phyloP scores from a whole-genome alignment of 2,797 vertebrate species.

The Miichthys miiuy region DNA sequence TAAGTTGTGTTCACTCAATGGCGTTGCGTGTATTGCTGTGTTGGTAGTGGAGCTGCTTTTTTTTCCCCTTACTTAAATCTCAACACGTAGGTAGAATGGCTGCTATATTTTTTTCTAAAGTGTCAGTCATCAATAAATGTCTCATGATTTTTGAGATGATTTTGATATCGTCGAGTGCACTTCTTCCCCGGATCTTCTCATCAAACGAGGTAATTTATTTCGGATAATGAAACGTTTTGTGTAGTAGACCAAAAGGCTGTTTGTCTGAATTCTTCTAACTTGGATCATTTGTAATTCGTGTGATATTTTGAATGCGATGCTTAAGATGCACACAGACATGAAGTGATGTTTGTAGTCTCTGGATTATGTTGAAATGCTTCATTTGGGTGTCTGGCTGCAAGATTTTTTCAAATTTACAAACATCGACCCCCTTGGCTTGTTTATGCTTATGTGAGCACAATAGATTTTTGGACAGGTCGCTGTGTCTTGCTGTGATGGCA shows the following conservation, averaged over 20 bases:
- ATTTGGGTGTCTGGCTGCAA: slow-evolving; percentile 33
- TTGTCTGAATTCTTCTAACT: slow-evolving; percentile 57
- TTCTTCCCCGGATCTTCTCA: slow-evolving; percentile 53
- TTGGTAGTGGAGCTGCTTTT: slow-evolving; percentile 60
- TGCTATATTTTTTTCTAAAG: slow-evolving; percentile 58
- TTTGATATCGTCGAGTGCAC: slow-evolving; percentile 74
- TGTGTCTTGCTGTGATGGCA: slow-evolving; percentile 70
- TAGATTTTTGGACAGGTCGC: slow-evolving; percentile 74
- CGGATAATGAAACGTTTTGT: slow-evolving; percentile 48
- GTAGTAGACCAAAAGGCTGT: slow-evolving; percentile 33
- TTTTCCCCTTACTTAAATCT: slow-evolving; percentile 53
- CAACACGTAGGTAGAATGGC: slow-evolving; percentile 71
- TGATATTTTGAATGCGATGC: slow-evolving; percentile 31
- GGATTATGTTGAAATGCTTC: slow-evolving; percentile 35
- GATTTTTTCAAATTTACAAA: slow-evolving; percentile 45
- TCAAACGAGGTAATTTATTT: slow-evolving; percentile 74
- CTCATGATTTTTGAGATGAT: slow-evolving; percentile 69
- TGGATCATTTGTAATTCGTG: slow-evolving; percentile 23
- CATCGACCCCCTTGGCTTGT: slow-evolving; percentile 64
- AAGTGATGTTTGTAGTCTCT: slow-evolving; percentile 25
- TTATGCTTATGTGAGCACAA: slow-evolving; percentile 78
- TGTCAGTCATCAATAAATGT: slow-evolving; percentile 74
- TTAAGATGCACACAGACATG: slow-evolving; percentile 15
- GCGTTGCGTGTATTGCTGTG: slow-evolving; percentile 73
- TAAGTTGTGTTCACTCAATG: slow-evolving; percentile 79